phyloP scores from a whole-genome alignment of 2,888 invertebrate species.

The Archaeoteleia sp. region DNA sequence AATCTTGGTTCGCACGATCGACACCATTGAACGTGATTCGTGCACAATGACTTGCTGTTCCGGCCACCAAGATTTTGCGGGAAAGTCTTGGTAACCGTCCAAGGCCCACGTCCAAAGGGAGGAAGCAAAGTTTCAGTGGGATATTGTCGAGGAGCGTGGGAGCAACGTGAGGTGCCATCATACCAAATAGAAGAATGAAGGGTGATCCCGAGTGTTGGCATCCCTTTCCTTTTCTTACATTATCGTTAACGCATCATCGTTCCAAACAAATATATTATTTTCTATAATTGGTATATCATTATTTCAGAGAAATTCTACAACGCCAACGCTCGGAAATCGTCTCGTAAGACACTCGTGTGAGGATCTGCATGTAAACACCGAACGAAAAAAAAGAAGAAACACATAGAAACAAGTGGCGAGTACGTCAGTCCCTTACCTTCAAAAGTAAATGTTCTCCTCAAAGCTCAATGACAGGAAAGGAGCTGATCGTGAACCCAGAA shows the following conservation, averaged over 20 bases:
- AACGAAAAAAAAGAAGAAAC: slow-evolving; percentile 66
- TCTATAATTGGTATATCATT: slow-evolving; percentile 7
- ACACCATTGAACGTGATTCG: slow-evolving; percentile 19
- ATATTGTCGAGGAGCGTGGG: slow-evolving; percentile 54
- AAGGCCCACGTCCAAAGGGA: slow-evolving; percentile 33
- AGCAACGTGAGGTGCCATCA: slow-evolving; percentile 75
- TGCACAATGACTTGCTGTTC: slow-evolving; percentile 10
- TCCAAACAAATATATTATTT: background rate
- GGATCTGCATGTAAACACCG: slow-evolving; percentile 73
- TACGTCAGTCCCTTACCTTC: slow-evolving; percentile 76
- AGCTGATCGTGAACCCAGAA: slow-evolving; percentile 76
- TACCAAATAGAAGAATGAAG: slow-evolving; percentile 74
- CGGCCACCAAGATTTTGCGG: slow-evolving; percentile 12
- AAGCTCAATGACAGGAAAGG: slow-evolving; percentile 76
- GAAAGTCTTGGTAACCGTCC: slow-evolving; percentile 23
- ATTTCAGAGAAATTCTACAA: slow-evolving; percentile 10
- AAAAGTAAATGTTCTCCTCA: slow-evolving; percentile 76
- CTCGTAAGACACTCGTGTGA: slow-evolving; percentile 70
- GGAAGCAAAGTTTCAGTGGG: slow-evolving; percentile 28
- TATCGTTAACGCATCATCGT: background rate
- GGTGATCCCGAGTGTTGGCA: slow-evolving; percentile 71
- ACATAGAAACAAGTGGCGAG: slow-evolving; percentile 75
- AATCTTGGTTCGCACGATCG: slow-evolving; percentile 24
- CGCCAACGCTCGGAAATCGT: slow-evolving; percentile 70
- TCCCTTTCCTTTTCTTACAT: slow-evolving; percentile 2